phyloP scores from a whole-genome alignment of 1,140 invertebrate genomes.

The Drosophila hydei region DNA sequence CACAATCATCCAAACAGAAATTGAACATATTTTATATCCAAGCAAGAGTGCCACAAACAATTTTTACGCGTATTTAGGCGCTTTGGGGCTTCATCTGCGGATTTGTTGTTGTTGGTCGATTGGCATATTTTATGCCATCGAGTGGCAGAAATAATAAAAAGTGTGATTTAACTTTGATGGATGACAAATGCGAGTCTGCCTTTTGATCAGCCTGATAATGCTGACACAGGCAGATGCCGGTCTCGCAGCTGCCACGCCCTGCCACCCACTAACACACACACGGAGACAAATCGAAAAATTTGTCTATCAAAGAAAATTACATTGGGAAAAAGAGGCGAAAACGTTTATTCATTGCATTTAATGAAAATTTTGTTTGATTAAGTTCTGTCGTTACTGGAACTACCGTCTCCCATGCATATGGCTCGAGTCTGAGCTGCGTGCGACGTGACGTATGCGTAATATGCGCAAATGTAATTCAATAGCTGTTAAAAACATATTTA shows the following conservation, averaged over 20 bases:
- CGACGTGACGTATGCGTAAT: slow-evolving; percentile 55
- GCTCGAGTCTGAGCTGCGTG: slow-evolving; percentile 4
- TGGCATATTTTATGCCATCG: slow-evolving; percentile 59
- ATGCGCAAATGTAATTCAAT: slow-evolving; percentile 63
- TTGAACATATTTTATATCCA: slow-evolving; percentile 39
- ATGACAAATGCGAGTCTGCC: slow-evolving; percentile 66
- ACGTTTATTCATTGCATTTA: slow-evolving; percentile 63
- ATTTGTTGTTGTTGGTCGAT: slow-evolving; percentile 59
- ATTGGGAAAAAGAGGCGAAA: slow-evolving; percentile 26
- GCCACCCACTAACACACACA: not conserved
- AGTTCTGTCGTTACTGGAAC: slow-evolving; percentile 24
- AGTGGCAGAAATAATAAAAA: slow-evolving; percentile 55
- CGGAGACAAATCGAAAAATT: slow-evolving; percentile 21
- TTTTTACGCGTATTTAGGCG: slow-evolving; percentile 77
- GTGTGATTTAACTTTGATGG: slow-evolving; percentile 77
- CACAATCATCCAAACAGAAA: slow-evolving; percentile 4
- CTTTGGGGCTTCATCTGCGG: slow-evolving; percentile 60
- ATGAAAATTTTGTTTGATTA: slow-evolving; percentile 55
- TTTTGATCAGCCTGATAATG: slow-evolving; percentile 58
- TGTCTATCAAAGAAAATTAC: slow-evolving; percentile 53
- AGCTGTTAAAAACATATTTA: slow-evolving; percentile 55
- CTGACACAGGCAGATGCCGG: slow-evolving; percentile 40
- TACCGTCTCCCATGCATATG: not conserved
- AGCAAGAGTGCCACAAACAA: slow-evolving; percentile 47
- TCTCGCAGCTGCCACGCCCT: not conserved